Evolutionary conservation across 2,888 invertebrate genomes (phyloP).

Genomic region (Mesoligia furuncula): DNA sequence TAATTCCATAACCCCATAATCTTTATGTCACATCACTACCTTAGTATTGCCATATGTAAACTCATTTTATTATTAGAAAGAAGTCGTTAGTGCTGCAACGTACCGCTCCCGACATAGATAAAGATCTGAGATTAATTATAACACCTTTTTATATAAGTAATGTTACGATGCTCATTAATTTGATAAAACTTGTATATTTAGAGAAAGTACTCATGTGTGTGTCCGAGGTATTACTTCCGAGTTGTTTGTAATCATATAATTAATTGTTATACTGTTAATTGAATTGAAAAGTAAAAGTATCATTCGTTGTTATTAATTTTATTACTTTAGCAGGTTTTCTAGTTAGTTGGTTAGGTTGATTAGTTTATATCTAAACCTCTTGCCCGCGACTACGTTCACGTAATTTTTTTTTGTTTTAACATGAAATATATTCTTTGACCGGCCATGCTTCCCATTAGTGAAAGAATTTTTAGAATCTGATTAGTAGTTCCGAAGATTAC

Average conservation of each 20-base stretch:
- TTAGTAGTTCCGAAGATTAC: too few relatives aligned
- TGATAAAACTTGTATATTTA: slow-evolving; percentile 44
- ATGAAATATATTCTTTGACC: too few relatives aligned
- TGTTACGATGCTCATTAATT: slow-evolving; percentile 39
- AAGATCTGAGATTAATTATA: slow-evolving; percentile 60
- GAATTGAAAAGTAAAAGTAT: slow-evolving; percentile 7
- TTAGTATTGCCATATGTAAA: slow-evolving; percentile 30
- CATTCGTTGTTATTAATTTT: slow-evolving; percentile 17
- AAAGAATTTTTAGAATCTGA: too few relatives aligned
- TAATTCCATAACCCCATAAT: too few relatives aligned
- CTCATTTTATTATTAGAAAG: slow-evolving; percentile 42
- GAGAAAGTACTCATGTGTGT: slow-evolving; percentile 31
- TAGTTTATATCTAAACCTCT: neutral
- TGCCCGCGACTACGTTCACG: too few relatives aligned
- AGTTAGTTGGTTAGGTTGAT: neutral
- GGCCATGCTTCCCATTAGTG: too few relatives aligned
- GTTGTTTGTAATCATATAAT: slow-evolving; percentile 12
- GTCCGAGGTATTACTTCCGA: neutral
- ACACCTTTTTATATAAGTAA: slow-evolving; percentile 44
- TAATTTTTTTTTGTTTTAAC: too few relatives aligned
- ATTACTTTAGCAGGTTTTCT: neutral
- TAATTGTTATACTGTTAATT: slow-evolving; percentile 17
- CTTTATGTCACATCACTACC: too few relatives aligned
- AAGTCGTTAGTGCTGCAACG: slow-evolving; percentile 41
- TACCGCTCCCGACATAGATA: slow-evolving; percentile 41